A percentile compares a stretch with the other conserved stretches of the same genome.
These are phyloP conservation scores for Nasua narica DNA, from an alignment of 2,797 vertebrate species.

Conservation along the genomic window DNA sequence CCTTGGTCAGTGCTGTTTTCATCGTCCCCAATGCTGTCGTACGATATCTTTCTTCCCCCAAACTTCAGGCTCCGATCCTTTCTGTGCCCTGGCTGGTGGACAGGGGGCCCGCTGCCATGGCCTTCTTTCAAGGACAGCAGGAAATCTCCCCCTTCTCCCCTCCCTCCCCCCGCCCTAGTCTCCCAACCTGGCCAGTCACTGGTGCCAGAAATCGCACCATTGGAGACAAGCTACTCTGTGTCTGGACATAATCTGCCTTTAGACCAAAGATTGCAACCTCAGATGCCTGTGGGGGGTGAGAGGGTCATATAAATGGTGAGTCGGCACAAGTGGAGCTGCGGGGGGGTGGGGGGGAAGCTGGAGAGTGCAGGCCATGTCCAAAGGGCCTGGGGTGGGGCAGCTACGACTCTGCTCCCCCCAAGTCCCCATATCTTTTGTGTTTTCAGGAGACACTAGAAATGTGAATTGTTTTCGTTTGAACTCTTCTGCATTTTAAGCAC, in stretches of 20 bases:
- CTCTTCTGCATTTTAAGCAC: constrained; percentile 13
- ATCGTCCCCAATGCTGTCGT: too few relatives aligned
- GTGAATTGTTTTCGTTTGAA: background rate
- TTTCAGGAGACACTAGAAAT: background rate
- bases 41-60: background rate
- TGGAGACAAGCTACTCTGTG: background rate
- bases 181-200: background rate
- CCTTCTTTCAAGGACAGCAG: background rate
- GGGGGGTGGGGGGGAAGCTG: background rate
- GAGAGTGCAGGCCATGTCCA: background rate
- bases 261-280: background rate
- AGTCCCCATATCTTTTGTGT: background rate
- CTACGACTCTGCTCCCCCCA: rapidly evolving
- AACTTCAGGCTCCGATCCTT: background rate
- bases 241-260: background rate
- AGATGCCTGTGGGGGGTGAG: background rate
- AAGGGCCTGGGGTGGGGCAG: background rate
- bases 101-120: background rate
- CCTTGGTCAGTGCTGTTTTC: background rate
- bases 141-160: background rate
- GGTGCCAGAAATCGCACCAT: background rate
- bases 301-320: background rate
- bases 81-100: background rate
- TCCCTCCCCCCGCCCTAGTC: background rate
- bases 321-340: background rate